These are phyloP conservation scores for Umimayanthus kanabou DNA, from an alignment of 92 coral and sea anemone genomes.

Conservation along the genomic window DNA sequence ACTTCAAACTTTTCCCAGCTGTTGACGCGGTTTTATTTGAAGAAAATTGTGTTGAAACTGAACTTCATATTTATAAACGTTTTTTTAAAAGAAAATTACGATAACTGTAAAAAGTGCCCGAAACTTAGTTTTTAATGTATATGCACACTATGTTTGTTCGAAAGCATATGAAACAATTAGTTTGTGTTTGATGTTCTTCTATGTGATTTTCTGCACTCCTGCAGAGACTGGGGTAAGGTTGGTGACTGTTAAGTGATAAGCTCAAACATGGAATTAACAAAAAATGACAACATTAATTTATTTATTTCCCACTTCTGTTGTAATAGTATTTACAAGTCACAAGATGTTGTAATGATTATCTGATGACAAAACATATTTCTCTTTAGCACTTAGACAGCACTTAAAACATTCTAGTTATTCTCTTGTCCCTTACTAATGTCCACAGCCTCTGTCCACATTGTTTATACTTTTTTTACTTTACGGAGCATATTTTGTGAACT, in stretches of 20 bases:
- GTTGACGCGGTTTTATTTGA: too few relatives aligned
- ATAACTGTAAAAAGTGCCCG: too few relatives aligned
- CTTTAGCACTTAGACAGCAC: background rate
- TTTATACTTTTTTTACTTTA: background rate
- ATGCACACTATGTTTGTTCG: too few relatives aligned
- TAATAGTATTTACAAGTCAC: conserved; percentile 7
- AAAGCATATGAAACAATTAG: too few relatives aligned
- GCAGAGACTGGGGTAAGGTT: too few relatives aligned
- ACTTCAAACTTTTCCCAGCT: too few relatives aligned
- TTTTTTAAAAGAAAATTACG: too few relatives aligned
- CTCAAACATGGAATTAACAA: background rate
- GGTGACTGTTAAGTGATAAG: background rate
- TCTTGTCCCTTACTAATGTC: background rate
- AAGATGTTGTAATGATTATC: background rate
- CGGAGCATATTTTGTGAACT: background rate
- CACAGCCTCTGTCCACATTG: background rate
- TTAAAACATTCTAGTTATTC: background rate
- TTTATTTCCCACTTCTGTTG: background rate
- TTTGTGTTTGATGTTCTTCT: too few relatives aligned
- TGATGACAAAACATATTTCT: background rate
- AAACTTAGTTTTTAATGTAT: too few relatives aligned
- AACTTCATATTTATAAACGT: too few relatives aligned
- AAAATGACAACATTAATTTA: background rate
- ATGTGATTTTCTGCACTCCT: too few relatives aligned
- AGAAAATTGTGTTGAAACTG: too few relatives aligned